These are phyloP conservation scores for Glossophaga mutica DNA, from an alignment of 2,797 vertebrate genomes.

Conservation along the genomic window DNA sequence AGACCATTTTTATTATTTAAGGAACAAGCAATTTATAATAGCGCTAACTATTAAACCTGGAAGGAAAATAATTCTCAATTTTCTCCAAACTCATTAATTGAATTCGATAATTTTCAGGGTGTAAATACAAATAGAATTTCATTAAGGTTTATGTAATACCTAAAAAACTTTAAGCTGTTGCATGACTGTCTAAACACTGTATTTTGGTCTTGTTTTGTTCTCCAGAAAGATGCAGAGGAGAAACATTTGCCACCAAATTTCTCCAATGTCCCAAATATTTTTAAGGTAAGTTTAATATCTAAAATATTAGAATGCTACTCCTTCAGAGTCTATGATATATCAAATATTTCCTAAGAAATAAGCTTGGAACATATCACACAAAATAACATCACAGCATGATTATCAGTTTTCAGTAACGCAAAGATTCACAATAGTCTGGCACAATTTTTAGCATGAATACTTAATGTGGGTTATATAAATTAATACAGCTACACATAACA, in stretches of 20 bases:
- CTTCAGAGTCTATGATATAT: not conserved
- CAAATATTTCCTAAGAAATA: not conserved
- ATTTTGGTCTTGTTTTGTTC: not conserved
- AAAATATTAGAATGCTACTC: not conserved
- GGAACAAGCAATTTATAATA: not conserved
- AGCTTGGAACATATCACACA: not conserved
- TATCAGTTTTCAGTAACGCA: not conserved
- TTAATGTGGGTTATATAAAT: not conserved
- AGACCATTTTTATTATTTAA: not conserved
- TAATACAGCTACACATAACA: not conserved
- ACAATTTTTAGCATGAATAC: not conserved
- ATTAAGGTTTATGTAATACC: not conserved
- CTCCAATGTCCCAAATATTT: not conserved
- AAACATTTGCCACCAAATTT: not conserved
- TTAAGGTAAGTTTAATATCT: not conserved
- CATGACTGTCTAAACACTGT: not conserved
- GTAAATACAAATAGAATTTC: not conserved
- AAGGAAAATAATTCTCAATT: not conserved
- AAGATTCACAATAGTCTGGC: not conserved
- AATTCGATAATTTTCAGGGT: constrained; percentile 1
- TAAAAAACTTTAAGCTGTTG: not conserved
- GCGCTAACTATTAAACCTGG: not conserved
- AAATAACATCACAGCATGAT: not conserved
- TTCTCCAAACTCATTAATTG: not conserved
- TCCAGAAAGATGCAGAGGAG: not conserved